phyloP scores from a whole-genome alignment of 2,888 invertebrate genomes.

The Sthenelais limicola region DNA sequence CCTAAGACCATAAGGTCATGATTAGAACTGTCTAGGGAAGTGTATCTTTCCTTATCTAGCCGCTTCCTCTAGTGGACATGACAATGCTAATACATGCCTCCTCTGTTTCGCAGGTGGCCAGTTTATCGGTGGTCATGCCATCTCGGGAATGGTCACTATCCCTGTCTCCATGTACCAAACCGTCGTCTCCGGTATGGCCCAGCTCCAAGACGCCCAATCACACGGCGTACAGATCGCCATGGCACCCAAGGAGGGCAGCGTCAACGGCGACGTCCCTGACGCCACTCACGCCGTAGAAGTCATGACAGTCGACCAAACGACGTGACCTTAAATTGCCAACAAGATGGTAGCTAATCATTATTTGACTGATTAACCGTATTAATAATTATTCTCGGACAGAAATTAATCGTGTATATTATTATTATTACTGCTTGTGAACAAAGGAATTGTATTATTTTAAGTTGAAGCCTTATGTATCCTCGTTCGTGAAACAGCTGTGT shows the following conservation, averaged over 20 bases:
- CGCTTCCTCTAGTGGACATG: not conserved
- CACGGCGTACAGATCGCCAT: constrained; percentile 63
- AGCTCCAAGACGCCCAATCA: constrained; percentile 49
- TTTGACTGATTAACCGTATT: too few species aligned
- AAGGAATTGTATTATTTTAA: too few species aligned
- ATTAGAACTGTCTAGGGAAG: too few species aligned
- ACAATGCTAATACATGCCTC: not conserved
- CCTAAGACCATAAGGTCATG: too few species aligned
- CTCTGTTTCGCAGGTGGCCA: not conserved
- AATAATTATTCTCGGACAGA: too few species aligned
- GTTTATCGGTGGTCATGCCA: not conserved
- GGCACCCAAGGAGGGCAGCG: constrained; percentile 54
- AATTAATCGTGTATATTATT: too few species aligned
- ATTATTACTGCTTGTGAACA: too few species aligned
- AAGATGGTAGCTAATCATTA: too few species aligned
- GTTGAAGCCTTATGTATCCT: too few species aligned
- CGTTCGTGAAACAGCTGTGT: too few species aligned
- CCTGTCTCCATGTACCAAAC: constrained; percentile 98
- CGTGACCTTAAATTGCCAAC: constrained; percentile 32
- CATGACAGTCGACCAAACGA: constrained; percentile 54
- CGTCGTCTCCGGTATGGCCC: constrained; percentile 81
- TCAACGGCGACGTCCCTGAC: constrained; percentile 58
- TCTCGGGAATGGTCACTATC: constrained; percentile 91
- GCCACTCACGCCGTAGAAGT: constrained; percentile 65
- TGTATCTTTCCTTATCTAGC: too few species aligned